phyloP scores from a whole-genome alignment of 2,113 vertebrate species.

The Pollimyrus isidori region DNA sequence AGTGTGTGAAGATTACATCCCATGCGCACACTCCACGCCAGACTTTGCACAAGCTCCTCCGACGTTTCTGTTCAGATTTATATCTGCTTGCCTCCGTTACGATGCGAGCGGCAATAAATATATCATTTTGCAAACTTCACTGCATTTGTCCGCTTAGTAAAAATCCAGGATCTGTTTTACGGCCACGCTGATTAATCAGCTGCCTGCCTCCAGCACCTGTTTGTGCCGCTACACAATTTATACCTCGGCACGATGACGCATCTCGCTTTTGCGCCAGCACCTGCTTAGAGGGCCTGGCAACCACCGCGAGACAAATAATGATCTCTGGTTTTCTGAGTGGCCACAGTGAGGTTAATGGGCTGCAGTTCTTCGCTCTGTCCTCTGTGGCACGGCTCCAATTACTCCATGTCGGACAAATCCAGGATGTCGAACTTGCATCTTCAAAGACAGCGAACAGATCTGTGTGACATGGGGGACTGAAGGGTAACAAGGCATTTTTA shows the following conservation, averaged over 20 bases:
- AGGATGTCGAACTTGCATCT: background rate
- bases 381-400: background rate
- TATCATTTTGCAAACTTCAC: background rate
- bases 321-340: background rate
- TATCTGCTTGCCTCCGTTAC: background rate
- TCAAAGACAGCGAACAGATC: background rate
- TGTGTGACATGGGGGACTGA: background rate
- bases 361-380: background rate
- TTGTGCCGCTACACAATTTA: background rate
- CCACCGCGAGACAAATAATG: background rate
- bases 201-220: background rate
- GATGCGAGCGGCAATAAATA: background rate
- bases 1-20: background rate
- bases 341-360: background rate
- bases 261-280: background rate
- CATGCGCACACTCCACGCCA: too few species aligned
- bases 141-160: background rate
- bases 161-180: background rate
- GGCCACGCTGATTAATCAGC: background rate
- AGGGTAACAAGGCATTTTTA: background rate
- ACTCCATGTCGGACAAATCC: background rate
- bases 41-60: background rate
- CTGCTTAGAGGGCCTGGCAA: background rate
- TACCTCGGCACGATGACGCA: background rate
- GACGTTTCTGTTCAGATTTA: background rate